phyloP scores from a whole-genome alignment of 2,113 vertebrate genomes.

The Octodon degus region DNA sequence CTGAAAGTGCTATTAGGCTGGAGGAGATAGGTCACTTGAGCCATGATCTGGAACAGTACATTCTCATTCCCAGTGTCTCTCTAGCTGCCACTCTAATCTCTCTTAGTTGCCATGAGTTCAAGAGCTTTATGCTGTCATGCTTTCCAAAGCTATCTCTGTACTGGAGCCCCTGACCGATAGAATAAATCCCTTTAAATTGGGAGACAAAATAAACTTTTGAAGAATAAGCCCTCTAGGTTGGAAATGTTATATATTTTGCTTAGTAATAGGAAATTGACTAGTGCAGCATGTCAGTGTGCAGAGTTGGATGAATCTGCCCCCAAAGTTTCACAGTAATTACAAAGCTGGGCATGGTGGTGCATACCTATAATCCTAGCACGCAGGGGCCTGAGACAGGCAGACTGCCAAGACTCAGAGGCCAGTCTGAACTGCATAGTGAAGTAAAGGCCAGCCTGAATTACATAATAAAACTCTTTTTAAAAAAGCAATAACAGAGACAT shows the following conservation, averaged over 20 bases:
- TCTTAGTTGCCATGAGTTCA: neutral
- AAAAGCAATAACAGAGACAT: neutral
- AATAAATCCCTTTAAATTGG: neutral
- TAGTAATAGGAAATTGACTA: neutral
- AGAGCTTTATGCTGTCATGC: neutral
- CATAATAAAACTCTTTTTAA: neutral
- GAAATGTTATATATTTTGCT: neutral
- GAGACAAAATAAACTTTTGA: neutral
- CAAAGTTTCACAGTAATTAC: neutral
- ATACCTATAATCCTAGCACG: neutral
- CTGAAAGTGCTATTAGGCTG: neutral
- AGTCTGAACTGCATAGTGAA: neutral
- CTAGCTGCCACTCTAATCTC: neutral
- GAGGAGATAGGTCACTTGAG: neutral
- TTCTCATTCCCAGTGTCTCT: neutral
- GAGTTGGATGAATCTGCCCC: neutral
- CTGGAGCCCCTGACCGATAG: neutral
- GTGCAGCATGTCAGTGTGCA: neutral
- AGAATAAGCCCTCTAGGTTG: neutral
- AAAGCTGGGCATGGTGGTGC: neutral
- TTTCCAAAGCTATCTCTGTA: neutral
- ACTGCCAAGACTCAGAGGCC: neutral
- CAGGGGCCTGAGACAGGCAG: neutral
- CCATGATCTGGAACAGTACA: neutral
- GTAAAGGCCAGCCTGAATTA: neutral